Conservation (phyloP, 2,888 invertebrate species). For the Hypercompe scribonia region DNA sequence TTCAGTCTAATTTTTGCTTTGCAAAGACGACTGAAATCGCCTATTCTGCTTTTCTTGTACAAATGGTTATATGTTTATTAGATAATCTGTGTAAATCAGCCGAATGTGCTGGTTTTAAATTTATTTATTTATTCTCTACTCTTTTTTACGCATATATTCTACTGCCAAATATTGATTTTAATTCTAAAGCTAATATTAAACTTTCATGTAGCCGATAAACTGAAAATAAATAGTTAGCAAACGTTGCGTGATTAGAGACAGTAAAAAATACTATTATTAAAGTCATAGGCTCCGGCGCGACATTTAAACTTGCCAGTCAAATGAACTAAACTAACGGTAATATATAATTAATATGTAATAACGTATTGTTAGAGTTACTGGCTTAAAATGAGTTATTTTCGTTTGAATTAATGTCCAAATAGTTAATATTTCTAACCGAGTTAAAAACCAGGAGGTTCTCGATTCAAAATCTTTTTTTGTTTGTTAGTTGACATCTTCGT, state of each 20-base stretch:
- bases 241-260: constrained; percentile 56
- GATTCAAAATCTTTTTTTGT: too few species aligned
- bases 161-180: not conserved
- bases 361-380: constrained; percentile 45
- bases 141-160: not conserved
- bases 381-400: constrained; percentile 41
- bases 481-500: too few species aligned
- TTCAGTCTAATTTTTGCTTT: too few species aligned
- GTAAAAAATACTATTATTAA: constrained; percentile 56
- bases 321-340: constrained; percentile 52
- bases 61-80: too few species aligned
- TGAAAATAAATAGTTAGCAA: constrained; percentile 47
- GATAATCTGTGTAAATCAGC: too few species aligned
- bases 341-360: constrained; percentile 63
- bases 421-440: not conserved
- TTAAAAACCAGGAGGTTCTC: too few species aligned
- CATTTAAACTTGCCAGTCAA: constrained; percentile 63
- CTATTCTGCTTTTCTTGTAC: too few species aligned
- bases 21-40: too few species aligned
- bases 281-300: constrained; percentile 43
- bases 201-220: constrained; percentile 12
- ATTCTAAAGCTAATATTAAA: not conserved
- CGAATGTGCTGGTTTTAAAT: too few species aligned
- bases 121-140: too few species aligned
- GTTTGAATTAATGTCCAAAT: not conserved